Conservation (phyloP, 2,113 vertebrate species). For the Dasyurus viverrinus region DNA sequence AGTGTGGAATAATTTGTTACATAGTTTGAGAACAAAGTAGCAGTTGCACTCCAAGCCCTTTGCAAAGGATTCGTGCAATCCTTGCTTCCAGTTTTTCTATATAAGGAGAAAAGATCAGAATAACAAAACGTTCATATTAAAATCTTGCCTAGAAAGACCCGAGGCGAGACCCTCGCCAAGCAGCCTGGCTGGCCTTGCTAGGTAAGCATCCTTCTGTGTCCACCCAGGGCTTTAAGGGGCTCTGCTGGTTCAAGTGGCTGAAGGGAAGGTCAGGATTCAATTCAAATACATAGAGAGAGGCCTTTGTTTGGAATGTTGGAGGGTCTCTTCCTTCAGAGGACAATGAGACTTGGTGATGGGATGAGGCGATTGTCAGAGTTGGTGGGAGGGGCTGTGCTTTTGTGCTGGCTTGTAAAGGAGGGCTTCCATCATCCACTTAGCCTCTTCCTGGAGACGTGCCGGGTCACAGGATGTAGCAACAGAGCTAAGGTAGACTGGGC, state of each 20-base stretch:
- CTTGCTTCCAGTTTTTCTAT: not conserved
- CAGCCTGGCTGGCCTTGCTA: too few relatives aligned
- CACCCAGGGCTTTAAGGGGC: too few relatives aligned
- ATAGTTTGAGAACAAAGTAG: not conserved
- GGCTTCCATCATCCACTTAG: not conserved
- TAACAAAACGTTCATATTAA: not conserved
- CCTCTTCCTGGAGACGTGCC: not conserved
- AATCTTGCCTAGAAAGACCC: not conserved
- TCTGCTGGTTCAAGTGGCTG: not conserved
- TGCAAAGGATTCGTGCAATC: not conserved
- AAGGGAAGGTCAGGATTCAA: not conserved
- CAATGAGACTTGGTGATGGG: not conserved
- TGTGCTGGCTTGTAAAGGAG: not conserved
- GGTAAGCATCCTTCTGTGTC: too few relatives aligned
- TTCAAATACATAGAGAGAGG: not conserved
- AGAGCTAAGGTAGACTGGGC: not conserved
- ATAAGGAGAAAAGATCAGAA: not conserved
- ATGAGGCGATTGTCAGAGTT: not conserved
- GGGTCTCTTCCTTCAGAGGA: not conserved
- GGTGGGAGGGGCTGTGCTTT: not conserved
- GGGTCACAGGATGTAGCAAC: not conserved
- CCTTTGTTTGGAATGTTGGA: not conserved
- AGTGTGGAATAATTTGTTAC: not conserved
- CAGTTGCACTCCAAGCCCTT: not conserved
- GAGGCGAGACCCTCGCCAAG: not conserved